phyloP scores from a whole-genome alignment of 2,797 vertebrate genomes.

The Agapornis canus region DNA sequence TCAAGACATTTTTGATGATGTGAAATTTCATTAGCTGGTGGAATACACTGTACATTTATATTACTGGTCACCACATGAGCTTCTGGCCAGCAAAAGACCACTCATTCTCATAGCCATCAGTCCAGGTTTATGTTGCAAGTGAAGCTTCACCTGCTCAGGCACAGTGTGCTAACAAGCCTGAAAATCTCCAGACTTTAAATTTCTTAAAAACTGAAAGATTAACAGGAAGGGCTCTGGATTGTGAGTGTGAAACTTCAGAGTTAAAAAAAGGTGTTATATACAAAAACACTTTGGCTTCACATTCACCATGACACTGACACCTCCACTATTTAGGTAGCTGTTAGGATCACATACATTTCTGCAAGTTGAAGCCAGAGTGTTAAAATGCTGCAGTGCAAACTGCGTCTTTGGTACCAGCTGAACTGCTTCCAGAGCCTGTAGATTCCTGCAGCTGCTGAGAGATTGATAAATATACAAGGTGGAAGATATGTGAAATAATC shows the following conservation, averaged over 20 bases:
- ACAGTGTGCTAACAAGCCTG: not conserved
- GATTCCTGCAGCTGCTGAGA: not conserved
- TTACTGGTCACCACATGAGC: not conserved
- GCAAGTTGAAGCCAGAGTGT: not conserved
- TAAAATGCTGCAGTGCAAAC: not conserved
- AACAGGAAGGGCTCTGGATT: not conserved
- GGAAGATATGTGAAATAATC: not conserved
- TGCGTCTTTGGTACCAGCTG: not conserved
- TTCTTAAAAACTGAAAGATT: not conserved
- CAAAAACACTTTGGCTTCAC: not conserved
- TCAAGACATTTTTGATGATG: not conserved
- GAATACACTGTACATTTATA: not conserved
- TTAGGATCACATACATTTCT: not conserved
- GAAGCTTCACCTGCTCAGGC: not conserved
- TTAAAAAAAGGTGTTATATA: not conserved
- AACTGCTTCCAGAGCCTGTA: not conserved
- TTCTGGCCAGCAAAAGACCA: not conserved
- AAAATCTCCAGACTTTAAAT: not conserved
- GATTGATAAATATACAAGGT: not conserved
- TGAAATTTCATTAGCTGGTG: not conserved
- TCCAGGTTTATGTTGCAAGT: not conserved
- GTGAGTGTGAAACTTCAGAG: not conserved
- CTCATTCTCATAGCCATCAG: not conserved
- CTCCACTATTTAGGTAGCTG: not conserved
- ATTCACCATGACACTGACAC: not conserved